A percentile compares a stretch with the other conserved stretches of the same genome.
phyloP scores from a whole-genome alignment of 2,888 invertebrate genomes.

The Mythimna lalbum region DNA sequence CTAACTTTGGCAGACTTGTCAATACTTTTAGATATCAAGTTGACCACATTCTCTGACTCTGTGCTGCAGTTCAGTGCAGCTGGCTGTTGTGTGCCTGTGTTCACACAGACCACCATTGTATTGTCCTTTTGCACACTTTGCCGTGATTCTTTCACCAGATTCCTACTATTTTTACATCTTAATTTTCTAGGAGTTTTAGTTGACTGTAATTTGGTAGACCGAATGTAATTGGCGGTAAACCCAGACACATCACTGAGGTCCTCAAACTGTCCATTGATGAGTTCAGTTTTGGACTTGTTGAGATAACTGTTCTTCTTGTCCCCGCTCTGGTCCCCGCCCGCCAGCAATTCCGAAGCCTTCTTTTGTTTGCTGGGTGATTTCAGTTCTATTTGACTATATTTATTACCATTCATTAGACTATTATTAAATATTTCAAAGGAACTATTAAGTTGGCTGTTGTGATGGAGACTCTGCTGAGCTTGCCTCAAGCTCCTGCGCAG shows the following conservation, averaged over 20 bases:
- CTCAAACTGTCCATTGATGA: conserved; percentile 81
- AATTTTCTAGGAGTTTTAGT: conserved; percentile 78
- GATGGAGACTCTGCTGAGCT: conserved; percentile 73
- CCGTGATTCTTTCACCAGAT: conserved; percentile 76
- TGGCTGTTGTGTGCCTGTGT: conserved; percentile 70
- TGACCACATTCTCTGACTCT: conserved; percentile 83
- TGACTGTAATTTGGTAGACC: conserved; percentile 84
- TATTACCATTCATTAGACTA: conserved; percentile 70
- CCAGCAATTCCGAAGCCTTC: conserved; percentile 61
- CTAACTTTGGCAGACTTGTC: conserved; percentile 71
- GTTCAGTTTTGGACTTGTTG: conserved; percentile 63
- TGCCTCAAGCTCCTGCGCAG: conserved; percentile 82
- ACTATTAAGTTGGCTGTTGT: conserved; percentile 75
- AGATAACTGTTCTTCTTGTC: conserved; percentile 63
- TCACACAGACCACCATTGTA: conserved; percentile 77
- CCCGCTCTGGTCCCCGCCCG: conserved; percentile 66
- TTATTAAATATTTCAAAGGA: conserved; percentile 77
- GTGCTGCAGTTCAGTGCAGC: conserved; percentile 78
- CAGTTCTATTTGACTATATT: conserved; percentile 59
- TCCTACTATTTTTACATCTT: conserved; percentile 76
- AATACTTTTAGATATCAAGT: conserved; percentile 77
- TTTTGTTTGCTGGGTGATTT: conserved; percentile 60
- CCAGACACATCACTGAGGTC: conserved; percentile 88
- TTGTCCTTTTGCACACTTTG: conserved; percentile 66
- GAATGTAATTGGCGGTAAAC: conserved; percentile 87